These are phyloP conservation scores for Synanceia verrucosa DNA, from an alignment of 2,797 vertebrate genomes.

Conservation along the genomic window DNA sequence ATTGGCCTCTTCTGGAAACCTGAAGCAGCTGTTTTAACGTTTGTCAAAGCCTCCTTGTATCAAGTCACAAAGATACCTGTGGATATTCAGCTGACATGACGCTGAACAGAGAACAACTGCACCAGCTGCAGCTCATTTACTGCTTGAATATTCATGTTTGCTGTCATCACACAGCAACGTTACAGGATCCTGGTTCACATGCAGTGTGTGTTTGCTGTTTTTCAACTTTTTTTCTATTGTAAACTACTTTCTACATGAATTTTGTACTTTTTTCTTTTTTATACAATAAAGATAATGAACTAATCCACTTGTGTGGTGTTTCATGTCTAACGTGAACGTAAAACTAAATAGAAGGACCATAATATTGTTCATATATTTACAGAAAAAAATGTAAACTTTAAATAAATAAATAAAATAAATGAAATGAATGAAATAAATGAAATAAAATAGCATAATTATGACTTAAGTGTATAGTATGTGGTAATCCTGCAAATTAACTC, in stretches of 20 bases:
- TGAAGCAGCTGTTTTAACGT: too few relatives aligned
- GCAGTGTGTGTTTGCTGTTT: conserved; percentile 76
- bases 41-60: conserved; percentile 15
- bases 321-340: neutral
- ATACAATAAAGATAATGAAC: conserved; percentile 80
- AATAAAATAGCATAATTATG: too few relatives aligned
- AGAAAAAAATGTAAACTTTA: too few relatives aligned
- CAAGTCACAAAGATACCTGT: conserved; percentile 19
- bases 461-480: too few relatives aligned
- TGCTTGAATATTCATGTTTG: neutral
- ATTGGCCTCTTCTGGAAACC: too few relatives aligned
- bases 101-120: neutral
- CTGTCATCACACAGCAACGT: neutral
- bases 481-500: too few relatives aligned
- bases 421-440: too few relatives aligned
- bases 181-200: conserved; percentile 54
- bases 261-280: conserved; percentile 81
- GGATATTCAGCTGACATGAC: conserved; percentile 3
- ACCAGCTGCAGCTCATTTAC: neutral
- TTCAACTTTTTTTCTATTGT: conserved; percentile 74
- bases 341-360: neutral
- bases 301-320: neutral
- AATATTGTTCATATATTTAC: too few relatives aligned
- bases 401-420: too few relatives aligned
- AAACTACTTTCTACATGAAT: conserved; percentile 78